Evolutionary conservation across 2,888 invertebrate genomes (phyloP).

Genomic region (Drepanosiphum platanoidis): DNA sequence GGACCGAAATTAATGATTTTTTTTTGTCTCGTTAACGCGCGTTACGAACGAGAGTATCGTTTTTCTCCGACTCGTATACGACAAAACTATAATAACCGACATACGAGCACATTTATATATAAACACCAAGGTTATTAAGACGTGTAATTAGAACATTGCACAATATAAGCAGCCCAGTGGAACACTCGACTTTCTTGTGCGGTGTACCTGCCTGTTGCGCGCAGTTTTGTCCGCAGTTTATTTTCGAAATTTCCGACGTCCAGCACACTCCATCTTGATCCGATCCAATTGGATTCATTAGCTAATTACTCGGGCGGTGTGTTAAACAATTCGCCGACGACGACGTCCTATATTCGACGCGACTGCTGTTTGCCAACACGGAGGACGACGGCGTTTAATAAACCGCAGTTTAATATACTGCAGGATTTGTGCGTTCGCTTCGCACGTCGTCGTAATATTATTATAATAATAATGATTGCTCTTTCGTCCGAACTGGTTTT

Average conservation of each 20-base stretch:
- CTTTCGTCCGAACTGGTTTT: too few species aligned
- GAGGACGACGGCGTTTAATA: too few species aligned
- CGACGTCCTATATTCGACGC: too few species aligned
- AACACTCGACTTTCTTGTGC: slow-evolving; percentile 24
- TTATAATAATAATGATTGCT: too few species aligned
- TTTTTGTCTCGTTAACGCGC: background rate
- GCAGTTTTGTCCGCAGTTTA: background rate
- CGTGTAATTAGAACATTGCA: slow-evolving; percentile 50
- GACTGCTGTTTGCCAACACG: too few species aligned
- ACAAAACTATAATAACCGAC: slow-evolving; percentile 6
- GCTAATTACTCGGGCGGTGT: too few species aligned
- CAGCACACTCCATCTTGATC: background rate
- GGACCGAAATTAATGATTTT: background rate
- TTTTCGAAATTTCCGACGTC: background rate
- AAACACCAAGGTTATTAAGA: slow-evolving; percentile 37
- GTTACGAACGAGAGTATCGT: background rate
- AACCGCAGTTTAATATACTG: too few species aligned
- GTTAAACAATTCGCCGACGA: too few species aligned
- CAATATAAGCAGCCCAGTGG: slow-evolving; percentile 9
- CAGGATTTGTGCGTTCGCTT: too few species aligned
- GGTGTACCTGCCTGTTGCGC: background rate
- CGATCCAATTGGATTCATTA: background rate
- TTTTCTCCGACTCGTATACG: background rate
- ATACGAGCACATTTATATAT: background rate
- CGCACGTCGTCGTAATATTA: too few species aligned